phyloP scores from a whole-genome alignment of 2,113 vertebrate genomes.

The Calidris pygmaea region DNA sequence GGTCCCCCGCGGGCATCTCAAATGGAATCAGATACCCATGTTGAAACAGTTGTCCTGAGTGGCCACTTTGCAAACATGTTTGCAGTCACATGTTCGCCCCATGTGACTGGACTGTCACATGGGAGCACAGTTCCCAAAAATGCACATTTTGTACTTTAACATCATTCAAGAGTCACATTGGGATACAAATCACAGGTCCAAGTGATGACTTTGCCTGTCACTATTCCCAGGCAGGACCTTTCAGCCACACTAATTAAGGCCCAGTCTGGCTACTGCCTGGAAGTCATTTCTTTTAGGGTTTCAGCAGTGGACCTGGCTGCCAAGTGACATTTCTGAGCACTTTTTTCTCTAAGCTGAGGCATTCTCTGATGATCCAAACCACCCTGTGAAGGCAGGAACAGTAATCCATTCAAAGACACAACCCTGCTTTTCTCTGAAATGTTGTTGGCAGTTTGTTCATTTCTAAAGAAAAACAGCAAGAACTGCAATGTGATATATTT shows the following conservation, averaged over 20 bases:
- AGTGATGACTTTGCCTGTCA: background rate
- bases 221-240: background rate
- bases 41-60: background rate
- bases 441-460: background rate
- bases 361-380: constrained; percentile 26
- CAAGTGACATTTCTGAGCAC: background rate
- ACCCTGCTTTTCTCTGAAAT: constrained; percentile 3
- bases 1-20: background rate
- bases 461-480: constrained; percentile 51
- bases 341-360: constrained; percentile 21
- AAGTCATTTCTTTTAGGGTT: background rate
- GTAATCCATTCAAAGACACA: constrained; percentile 36
- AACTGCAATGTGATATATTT: constrained; percentile 16
- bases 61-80: accelerated
- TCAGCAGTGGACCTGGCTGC: background rate
- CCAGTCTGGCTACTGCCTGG: background rate
- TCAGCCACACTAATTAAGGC: constrained; percentile 1
- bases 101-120: background rate
- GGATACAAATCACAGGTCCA: background rate
- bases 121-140: background rate
- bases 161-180: background rate
- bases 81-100: background rate
- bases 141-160: background rate
- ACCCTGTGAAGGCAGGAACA: constrained; percentile 9
- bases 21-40: background rate